A percentile compares a stretch with the other conserved stretches of the same genome.
phyloP scores from a whole-genome alignment of 2,113 vertebrate species.

The Ceyx cyanopectus region DNA sequence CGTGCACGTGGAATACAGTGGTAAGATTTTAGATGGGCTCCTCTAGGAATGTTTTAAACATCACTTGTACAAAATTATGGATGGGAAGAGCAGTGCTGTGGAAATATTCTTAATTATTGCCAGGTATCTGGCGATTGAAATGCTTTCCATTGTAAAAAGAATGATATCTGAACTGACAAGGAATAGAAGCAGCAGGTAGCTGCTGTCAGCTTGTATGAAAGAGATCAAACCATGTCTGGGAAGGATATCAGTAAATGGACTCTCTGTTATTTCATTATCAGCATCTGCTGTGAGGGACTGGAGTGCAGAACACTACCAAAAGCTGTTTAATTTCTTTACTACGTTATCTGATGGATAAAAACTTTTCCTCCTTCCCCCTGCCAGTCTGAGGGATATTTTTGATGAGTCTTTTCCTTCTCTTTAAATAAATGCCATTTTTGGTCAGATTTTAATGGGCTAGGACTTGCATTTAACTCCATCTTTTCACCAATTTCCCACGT shows the following conservation, averaged over 20 bases:
- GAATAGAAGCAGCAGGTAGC: background rate
- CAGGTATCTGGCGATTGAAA: background rate
- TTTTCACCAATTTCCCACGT: background rate
- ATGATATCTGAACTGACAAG: background rate
- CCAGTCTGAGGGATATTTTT: background rate
- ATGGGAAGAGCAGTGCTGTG: background rate
- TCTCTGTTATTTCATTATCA: background rate
- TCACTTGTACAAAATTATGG: background rate
- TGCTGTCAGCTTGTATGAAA: background rate
- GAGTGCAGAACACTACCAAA: background rate
- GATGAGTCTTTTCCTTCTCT: background rate
- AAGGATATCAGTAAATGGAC: background rate
- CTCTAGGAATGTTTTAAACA: background rate
- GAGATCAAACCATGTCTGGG: background rate
- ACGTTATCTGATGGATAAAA: background rate
- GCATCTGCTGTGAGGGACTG: background rate
- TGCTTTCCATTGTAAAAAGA: background rate
- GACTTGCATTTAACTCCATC: background rate
- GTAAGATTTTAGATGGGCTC: background rate
- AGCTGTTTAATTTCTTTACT: background rate
- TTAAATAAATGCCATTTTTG: background rate
- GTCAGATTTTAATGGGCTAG: background rate
- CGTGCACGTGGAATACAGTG: too few relatives aligned
- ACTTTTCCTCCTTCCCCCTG: rapidly evolving
- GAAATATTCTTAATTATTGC: background rate